Conservation (phyloP, 2,797 vertebrate species). For the Moxostoma hubbsi region DNA sequence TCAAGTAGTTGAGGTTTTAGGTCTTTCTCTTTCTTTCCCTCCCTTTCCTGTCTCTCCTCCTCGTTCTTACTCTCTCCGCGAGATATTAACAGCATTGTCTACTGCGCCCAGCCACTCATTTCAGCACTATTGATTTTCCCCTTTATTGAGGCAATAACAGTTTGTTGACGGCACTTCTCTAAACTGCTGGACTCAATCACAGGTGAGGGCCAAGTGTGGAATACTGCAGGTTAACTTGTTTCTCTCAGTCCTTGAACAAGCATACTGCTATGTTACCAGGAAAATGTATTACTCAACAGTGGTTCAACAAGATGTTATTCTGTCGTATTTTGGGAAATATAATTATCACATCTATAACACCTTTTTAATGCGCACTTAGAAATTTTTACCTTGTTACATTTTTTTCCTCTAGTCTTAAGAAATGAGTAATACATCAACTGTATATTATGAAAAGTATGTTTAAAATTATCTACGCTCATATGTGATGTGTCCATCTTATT, state of each 20-base stretch:
- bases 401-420: too few species aligned
- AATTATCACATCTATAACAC: neutral
- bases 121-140: conserved; percentile 93
- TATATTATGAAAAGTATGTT: too few species aligned
- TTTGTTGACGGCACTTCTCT: conserved; percentile 90
- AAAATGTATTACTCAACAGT: conserved; percentile 22
- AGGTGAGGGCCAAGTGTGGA: conserved; percentile 63
- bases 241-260: conserved; percentile 52
- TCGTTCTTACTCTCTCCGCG: conserved; percentile 78
- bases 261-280: conserved; percentile 13
- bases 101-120: conserved; percentile 91
- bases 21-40: conserved; percentile 55
- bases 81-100: conserved; percentile 90
- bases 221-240: conserved; percentile 57
- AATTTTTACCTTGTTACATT: too few species aligned
- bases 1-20: conserved; percentile 37
- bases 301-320: conserved; percentile 2
- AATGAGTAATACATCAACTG: too few species aligned
- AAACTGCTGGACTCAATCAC: conserved; percentile 90
- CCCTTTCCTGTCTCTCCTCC: conserved; percentile 14
- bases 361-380: too few species aligned
- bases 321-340: neutral
- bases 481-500: too few species aligned
- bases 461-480: too few species aligned
- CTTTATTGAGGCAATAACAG: conserved; percentile 92